A percentile compares a stretch with the other conserved stretches of the same genome.
phyloP scores from a whole-genome alignment of 2,888 invertebrate species.

The Eurytoma adleriae region DNA sequence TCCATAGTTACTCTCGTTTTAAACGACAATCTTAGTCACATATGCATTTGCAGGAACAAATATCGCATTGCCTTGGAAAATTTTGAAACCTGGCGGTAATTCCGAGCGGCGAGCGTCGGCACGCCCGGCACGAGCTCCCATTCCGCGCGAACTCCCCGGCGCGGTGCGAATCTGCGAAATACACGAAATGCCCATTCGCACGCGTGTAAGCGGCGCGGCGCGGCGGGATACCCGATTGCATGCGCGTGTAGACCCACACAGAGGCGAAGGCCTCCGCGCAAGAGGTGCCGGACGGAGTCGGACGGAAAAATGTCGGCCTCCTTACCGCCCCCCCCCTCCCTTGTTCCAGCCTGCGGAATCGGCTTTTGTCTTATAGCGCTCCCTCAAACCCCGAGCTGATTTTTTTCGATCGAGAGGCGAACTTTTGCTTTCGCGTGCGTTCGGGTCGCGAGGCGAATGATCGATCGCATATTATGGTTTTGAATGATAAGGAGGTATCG shows the following conservation, averaged over 20 bases:
- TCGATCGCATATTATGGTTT: no score
- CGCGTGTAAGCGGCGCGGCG: conserved; percentile 45
- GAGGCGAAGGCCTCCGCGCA: background rate
- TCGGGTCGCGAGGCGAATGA: no score
- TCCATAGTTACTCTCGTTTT: no score
- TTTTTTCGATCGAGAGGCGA: no score
- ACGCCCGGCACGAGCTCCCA: background rate
- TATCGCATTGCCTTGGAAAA: no score
- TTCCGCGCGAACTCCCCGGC: background rate
- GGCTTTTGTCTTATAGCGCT: conserved; percentile 35
- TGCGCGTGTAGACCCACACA: conserved; percentile 16
- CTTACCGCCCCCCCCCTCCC: conserved; percentile 17
- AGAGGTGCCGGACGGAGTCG: background rate
- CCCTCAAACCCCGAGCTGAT: background rate
- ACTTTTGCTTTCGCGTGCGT: no score
- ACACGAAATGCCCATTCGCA: conserved; percentile 58
- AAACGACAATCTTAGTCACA: no score
- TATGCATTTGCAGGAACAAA: no score
- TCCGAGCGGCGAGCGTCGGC: no score
- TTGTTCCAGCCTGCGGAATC: conserved; percentile 24
- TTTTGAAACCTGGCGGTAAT: no score
- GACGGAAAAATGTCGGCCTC: background rate
- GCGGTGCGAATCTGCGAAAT: conserved; percentile 46
- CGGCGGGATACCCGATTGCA: conserved; percentile 30
- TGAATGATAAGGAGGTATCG: background rate